Percentiles rank a stretch among this genome's conserved stretches.
Evolutionary conservation across 2,888 invertebrate species (phyloP).

Genomic region (Cotesia congregata): DNA sequence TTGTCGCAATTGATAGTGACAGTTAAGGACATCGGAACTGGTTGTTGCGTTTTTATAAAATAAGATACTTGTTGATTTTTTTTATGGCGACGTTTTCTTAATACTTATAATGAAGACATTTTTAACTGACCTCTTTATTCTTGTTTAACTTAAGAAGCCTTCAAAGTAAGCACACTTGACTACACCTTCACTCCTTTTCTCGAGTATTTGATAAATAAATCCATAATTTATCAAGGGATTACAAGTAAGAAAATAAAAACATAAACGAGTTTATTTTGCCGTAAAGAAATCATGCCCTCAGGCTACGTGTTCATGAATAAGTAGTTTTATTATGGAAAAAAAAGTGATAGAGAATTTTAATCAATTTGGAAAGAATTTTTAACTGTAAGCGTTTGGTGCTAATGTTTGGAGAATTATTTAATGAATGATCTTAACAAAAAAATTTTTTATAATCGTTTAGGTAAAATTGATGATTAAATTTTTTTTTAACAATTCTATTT

Average conservation of each 20-base stretch:
- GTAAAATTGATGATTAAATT: no score
- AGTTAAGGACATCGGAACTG: no score
- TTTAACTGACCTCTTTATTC: slow-evolving; percentile 28
- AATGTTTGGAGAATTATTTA: no score
- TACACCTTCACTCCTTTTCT: slow-evolving; percentile 17
- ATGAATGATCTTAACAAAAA: no score
- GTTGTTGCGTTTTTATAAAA: not conserved
- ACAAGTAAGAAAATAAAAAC: not conserved
- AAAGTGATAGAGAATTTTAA: no score
- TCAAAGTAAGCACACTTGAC: slow-evolving; percentile 34
- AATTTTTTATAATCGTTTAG: no score
- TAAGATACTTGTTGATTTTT: slow-evolving; percentile 3
- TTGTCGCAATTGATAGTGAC: no score
- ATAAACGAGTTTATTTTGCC: not conserved
- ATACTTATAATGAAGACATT: slow-evolving; percentile 15
- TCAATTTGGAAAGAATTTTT: no score
- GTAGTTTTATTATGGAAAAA: not conserved
- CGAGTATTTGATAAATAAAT: slow-evolving; percentile 5
- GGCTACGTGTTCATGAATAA: not conserved
- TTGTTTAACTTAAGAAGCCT: not conserved
- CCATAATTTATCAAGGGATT: not conserved
- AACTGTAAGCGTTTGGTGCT: no score
- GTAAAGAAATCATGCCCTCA: not conserved
- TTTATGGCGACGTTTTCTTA: slow-evolving; percentile 6
- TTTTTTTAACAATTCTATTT: no score